These are phyloP conservation scores for Osmerus eperlanus DNA, from an alignment of 2,113 vertebrate genomes.

Conservation along the genomic window DNA sequence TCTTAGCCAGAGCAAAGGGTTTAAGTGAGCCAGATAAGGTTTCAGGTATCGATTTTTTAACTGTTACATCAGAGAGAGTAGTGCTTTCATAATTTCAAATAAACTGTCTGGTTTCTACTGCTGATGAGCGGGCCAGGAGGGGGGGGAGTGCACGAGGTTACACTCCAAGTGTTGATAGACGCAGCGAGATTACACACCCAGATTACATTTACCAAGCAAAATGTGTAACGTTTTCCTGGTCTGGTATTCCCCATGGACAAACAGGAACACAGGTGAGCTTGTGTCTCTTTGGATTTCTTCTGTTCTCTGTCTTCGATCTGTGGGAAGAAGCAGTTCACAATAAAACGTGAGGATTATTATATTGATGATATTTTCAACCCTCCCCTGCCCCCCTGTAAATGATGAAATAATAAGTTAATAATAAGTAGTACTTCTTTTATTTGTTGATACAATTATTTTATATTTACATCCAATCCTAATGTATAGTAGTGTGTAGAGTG, in stretches of 20 bases:
- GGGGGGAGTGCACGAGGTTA: constrained; percentile 42
- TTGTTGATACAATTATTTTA: too few relatives aligned
- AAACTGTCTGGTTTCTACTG: constrained; percentile 77
- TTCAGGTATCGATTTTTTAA: constrained; percentile 82
- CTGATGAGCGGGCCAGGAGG: constrained; percentile 68
- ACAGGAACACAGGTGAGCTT: not conserved
- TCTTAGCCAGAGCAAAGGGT: constrained; percentile 69
- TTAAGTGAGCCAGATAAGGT: constrained; percentile 76
- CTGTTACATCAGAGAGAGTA: constrained; percentile 80
- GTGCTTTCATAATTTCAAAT: constrained; percentile 84
- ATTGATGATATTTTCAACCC: too few relatives aligned
- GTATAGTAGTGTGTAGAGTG: too few relatives aligned
- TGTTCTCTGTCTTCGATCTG: too few relatives aligned
- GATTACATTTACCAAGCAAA: not conserved
- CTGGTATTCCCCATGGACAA: not conserved
- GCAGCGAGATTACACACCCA: constrained; percentile 40
- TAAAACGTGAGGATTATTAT: too few relatives aligned
- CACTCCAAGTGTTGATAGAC: constrained; percentile 59
- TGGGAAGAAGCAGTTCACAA: too few relatives aligned
- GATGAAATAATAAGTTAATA: too few relatives aligned
- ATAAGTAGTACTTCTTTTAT: too few relatives aligned
- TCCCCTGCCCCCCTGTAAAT: too few relatives aligned
- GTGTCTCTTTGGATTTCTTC: too few relatives aligned
- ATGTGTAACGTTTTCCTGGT: too few relatives aligned
- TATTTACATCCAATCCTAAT: too few relatives aligned